These are phyloP conservation scores for Eumaeus atala DNA, from an alignment of 1,140 invertebrate species.

Conservation along the genomic window DNA sequence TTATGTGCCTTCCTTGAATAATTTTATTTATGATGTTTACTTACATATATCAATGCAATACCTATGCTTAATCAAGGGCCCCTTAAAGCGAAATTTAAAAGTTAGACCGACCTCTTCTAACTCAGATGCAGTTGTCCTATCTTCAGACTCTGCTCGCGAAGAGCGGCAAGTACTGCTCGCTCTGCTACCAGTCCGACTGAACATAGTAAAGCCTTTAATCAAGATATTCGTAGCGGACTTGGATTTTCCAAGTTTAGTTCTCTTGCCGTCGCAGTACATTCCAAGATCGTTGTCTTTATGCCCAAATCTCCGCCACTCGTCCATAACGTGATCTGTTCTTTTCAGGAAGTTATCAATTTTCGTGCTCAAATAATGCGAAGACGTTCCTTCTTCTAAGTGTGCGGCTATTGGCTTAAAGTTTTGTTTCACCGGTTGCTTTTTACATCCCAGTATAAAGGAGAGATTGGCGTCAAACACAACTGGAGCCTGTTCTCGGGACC, in stretches of 20 bases:
- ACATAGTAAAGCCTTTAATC: slow-evolving; percentile 85
- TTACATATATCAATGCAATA: not conserved
- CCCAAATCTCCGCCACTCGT: slow-evolving; percentile 84
- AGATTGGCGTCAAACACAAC: slow-evolving; percentile 88
- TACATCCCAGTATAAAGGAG: slow-evolving; percentile 83
- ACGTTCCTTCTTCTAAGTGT: slow-evolving; percentile 82
- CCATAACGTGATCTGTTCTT: slow-evolving; percentile 88
- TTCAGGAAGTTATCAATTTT: slow-evolving; percentile 87
- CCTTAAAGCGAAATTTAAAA: too few relatives aligned
- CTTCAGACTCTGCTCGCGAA: slow-evolving; percentile 75
- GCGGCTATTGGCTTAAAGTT: slow-evolving; percentile 81
- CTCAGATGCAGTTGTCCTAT: slow-evolving; percentile 77
- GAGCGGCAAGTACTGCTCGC: slow-evolving; percentile 68
- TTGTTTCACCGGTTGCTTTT: slow-evolving; percentile 80
- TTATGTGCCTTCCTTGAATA: too few relatives aligned
- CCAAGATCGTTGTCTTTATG: slow-evolving; percentile 71
- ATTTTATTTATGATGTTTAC: not conserved
- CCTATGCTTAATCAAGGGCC: not conserved
- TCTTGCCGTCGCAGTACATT: slow-evolving; percentile 51
- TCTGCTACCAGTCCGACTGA: slow-evolving; percentile 75
- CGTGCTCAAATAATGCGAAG: slow-evolving; percentile 81
- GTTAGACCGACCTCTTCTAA: slow-evolving; percentile 75
- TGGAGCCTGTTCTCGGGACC: slow-evolving; percentile 80
- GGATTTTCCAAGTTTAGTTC: slow-evolving; percentile 76
- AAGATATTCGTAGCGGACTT: slow-evolving; percentile 85